A percentile compares a stretch with the other conserved stretches of the same genome.
Conservation (phyloP, 2,888 invertebrate genomes). For the Cotesia congregata region DNA sequence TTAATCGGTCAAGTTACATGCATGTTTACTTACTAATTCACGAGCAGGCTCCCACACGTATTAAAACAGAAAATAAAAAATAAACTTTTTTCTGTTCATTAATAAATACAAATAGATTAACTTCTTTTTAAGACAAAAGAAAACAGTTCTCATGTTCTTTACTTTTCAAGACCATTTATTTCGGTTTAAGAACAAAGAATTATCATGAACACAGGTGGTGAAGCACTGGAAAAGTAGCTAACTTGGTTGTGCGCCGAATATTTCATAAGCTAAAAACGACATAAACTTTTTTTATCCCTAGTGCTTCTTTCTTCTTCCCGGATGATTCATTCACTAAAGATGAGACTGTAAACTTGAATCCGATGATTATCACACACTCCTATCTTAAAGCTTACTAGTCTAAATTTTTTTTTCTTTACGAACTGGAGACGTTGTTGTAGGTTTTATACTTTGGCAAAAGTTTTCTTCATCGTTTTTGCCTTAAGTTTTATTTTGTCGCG, state of each 20-base stretch:
- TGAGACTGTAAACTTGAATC: conserved; percentile 36
- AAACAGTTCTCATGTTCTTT: neutral
- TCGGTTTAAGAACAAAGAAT: neutral
- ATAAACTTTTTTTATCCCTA: conserved; percentile 28
- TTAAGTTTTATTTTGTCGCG: neutral
- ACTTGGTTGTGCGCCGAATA: conserved; percentile 58
- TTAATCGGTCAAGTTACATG: conserved; percentile 19
- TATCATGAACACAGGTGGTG: conserved; percentile 58
- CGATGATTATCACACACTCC: conserved; percentile 41
- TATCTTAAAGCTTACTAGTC: conserved; percentile 28
- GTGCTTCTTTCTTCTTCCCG: conserved; percentile 38
- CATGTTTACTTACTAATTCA: neutral
- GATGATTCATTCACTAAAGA: conserved; percentile 49
- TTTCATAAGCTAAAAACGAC: conserved; percentile 59
- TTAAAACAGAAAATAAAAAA: neutral
- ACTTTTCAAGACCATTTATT: neutral
- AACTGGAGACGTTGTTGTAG: conserved; percentile 17
- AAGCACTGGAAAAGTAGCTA: conserved; percentile 53
- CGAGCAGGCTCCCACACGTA: neutral
- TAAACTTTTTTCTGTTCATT: neutral
- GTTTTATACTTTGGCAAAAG: neutral
- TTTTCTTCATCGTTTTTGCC: conserved; percentile 20
- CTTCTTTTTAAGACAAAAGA: no score
- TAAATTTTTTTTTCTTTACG: conserved; percentile 19
- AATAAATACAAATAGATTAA: no score